Percentiles rank a stretch among this genome's conserved stretches.
Evolutionary conservation across 2,797 vertebrate genomes (phyloP).

Genomic region (Lacerta agilis): DNA sequence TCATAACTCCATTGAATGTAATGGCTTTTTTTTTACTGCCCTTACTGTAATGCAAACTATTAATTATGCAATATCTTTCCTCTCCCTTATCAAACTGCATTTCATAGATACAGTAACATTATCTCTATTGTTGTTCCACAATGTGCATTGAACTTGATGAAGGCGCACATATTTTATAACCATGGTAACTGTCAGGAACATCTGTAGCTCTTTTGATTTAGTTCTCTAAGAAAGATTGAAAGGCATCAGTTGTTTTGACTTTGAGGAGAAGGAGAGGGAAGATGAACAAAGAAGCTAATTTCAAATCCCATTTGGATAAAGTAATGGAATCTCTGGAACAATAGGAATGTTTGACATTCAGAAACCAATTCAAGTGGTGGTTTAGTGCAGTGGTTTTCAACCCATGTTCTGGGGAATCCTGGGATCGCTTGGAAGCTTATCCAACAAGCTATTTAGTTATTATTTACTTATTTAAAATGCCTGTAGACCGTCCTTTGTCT

Average conservation of each 20-base stretch:
- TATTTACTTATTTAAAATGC: not conserved
- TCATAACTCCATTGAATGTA: slow-evolving; percentile 53
- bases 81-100: slow-evolving; percentile 54
- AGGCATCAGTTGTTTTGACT: slow-evolving; percentile 63
- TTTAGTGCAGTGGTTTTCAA: not conserved
- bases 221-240: slow-evolving; percentile 63
- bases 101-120: slow-evolving; percentile 58
- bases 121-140: slow-evolving; percentile 61
- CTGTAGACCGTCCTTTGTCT: not conserved
- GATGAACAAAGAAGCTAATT: slow-evolving; percentile 65
- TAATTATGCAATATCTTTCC: slow-evolving; percentile 60
- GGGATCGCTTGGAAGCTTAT: not conserved
- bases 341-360: slow-evolving; percentile 55
- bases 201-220: slow-evolving; percentile 62
- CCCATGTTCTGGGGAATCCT: not conserved
- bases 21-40: slow-evolving; percentile 29
- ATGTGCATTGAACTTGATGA: slow-evolving; percentile 63
- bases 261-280: slow-evolving; percentile 42
- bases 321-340: slow-evolving; percentile 59
- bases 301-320: slow-evolving; percentile 64
- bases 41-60: slow-evolving; percentile 55
- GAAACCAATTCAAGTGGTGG: slow-evolving; percentile 58
- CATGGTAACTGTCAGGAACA: slow-evolving; percentile 67
- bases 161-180: slow-evolving; percentile 69
- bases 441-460: not conserved